Conservation (phyloP, 2,113 vertebrate genomes). For the Atlantisia rogersi region DNA sequence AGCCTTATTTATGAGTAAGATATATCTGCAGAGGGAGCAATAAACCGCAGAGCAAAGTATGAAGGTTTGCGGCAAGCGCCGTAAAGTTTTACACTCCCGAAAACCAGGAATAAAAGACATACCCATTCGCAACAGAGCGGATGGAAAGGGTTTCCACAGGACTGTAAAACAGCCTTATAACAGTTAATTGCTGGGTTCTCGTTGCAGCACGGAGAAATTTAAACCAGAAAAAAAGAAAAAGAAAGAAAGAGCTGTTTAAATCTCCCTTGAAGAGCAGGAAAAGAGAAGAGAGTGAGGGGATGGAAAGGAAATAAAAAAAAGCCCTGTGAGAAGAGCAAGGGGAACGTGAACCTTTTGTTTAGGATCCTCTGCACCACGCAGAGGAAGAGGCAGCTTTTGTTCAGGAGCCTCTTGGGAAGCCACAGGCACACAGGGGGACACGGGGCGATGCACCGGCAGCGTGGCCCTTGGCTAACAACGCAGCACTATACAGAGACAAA, state of each 20-base stretch:
- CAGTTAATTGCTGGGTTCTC: constrained; percentile 65
- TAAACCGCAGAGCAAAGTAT: constrained; percentile 71
- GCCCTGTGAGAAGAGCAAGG: background rate
- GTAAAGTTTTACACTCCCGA: constrained; percentile 80
- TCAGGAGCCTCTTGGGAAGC: background rate
- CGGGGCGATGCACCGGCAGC: background rate
- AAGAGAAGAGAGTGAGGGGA: background rate
- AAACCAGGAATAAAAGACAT: constrained; percentile 75
- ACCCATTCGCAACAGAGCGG: constrained; percentile 67
- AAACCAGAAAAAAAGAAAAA: background rate
- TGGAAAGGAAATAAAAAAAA: too few species aligned
- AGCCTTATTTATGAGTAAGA: constrained; percentile 70
- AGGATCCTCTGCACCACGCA: background rate
- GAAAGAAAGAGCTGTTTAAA: background rate
- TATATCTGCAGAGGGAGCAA: constrained; percentile 71
- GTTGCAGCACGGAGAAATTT: background rate
- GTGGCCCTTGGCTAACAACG: rapidly evolving
- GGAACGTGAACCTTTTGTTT: background rate
- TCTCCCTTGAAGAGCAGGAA: background rate
- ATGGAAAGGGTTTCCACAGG: constrained; percentile 54
- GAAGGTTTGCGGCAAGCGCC: constrained; percentile 68
- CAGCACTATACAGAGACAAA: rapidly evolving
- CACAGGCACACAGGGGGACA: rapidly evolving
- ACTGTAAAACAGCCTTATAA: constrained; percentile 62
- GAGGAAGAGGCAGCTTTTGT: background rate